phyloP scores from a whole-genome alignment of 2,113 vertebrate genomes.

The Chrysemys picta region DNA sequence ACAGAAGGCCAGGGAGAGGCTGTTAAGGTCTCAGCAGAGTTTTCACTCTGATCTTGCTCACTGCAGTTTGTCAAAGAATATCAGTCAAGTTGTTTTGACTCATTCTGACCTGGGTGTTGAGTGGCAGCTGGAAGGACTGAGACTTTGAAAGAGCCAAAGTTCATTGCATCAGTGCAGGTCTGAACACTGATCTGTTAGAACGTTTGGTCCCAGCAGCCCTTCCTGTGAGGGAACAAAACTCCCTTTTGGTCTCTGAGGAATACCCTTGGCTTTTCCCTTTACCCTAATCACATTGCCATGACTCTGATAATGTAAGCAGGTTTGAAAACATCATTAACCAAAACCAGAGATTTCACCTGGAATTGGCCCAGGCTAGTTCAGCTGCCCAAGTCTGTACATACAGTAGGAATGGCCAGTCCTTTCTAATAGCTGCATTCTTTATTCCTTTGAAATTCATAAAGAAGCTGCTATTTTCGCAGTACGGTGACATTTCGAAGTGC shows the following conservation, averaged over 20 bases:
- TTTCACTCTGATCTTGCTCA: background rate
- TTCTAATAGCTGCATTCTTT: background rate
- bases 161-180: background rate
- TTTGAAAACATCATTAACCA: background rate
- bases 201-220: background rate
- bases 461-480: background rate
- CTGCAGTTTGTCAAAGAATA: background rate
- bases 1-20: background rate
- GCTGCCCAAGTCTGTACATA: background rate
- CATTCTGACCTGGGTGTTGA: background rate
- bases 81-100: background rate
- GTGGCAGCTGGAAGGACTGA: background rate
- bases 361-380: background rate
- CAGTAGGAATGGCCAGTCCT: background rate
- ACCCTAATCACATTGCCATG: accelerated
- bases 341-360: accelerated
- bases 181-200: background rate
- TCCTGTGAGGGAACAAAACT: background rate
- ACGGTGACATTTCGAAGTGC: background rate
- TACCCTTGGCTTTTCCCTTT: background rate
- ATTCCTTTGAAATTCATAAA: background rate
- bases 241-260: background rate
- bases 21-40: background rate
- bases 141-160: background rate
- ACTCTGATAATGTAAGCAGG: accelerated